phyloP scores from a whole-genome alignment of 2,888 invertebrate species.

The Synanthedon tipuliformis region DNA sequence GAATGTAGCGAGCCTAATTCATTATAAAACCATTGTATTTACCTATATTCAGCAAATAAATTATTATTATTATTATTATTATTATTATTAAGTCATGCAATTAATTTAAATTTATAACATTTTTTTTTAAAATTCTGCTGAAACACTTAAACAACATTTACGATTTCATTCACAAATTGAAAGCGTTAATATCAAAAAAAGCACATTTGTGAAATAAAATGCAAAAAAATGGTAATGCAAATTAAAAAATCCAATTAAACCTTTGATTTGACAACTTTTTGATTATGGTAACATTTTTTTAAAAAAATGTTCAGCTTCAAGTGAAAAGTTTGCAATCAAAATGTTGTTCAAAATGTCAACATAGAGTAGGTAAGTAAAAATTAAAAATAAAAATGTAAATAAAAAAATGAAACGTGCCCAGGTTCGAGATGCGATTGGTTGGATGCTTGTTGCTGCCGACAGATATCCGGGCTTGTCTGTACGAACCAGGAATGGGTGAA shows the following conservation, averaged over 20 bases:
- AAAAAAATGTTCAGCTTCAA: background rate
- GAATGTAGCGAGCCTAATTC: too few species aligned
- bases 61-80: too few species aligned
- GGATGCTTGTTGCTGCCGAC: constrained; percentile 84
- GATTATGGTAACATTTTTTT: background rate
- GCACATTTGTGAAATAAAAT: constrained; percentile 13
- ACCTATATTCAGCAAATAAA: too few species aligned
- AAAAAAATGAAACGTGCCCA: constrained; percentile 84
- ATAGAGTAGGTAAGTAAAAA: constrained; percentile 27
- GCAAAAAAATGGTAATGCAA: background rate
- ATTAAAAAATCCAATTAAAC: background rate
- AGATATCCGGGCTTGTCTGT: constrained; percentile 88
- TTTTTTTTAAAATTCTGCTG: background rate
- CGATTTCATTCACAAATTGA: constrained; percentile 6
- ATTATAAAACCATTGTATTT: too few species aligned
- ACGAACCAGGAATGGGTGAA: constrained; percentile 97
- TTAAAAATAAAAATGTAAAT: constrained; percentile 61
- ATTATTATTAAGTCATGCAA: too few species aligned
- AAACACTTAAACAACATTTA: constrained; percentile 18
- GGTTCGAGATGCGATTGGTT: constrained; percentile 87
- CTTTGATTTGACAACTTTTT: constrained; percentile 2
- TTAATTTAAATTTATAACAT: too few species aligned
- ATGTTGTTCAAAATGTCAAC: constrained; percentile 10
- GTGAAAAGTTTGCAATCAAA: background rate
- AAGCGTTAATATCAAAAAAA: constrained; percentile 9